These are phyloP conservation scores for Paratrypauchen microcephalus DNA, from an alignment of 2,797 vertebrate genomes.

Conservation along the genomic window DNA sequence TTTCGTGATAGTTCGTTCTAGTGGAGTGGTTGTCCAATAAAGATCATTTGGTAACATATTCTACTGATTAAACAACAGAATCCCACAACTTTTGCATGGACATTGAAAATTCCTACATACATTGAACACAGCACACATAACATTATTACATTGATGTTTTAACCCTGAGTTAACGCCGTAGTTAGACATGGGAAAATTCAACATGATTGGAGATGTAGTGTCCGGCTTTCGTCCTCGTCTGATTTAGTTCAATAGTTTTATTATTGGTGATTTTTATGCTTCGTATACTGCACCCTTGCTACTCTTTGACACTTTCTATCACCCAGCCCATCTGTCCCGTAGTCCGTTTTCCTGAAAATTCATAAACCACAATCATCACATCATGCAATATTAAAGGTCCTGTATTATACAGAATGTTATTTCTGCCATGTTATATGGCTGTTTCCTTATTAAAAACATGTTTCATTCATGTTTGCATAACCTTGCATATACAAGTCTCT, in stretches of 20 bases:
- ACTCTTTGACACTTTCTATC: constrained; percentile 43
- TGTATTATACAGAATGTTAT: not conserved
- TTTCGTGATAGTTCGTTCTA: constrained; percentile 65
- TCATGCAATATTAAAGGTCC: constrained; percentile 4
- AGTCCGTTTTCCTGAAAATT: constrained; percentile 33
- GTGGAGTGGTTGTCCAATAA: constrained; percentile 69
- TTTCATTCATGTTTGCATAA: too few species aligned
- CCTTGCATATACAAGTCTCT: too few species aligned
- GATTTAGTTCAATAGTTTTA: constrained; percentile 76
- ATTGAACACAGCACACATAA: constrained; percentile 30
- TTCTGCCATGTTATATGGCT: not conserved
- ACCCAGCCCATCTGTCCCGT: constrained; percentile 17
- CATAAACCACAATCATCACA: constrained; percentile 22
- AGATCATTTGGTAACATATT: constrained; percentile 67
- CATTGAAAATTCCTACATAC: constrained; percentile 15
- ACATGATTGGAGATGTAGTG: constrained; percentile 70
- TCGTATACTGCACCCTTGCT: constrained; percentile 66
- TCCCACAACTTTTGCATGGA: constrained; percentile 33
- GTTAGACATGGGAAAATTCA: constrained; percentile 67
- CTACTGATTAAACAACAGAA: constrained; percentile 40
- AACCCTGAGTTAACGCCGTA: constrained; percentile 73
- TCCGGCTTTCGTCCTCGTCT: constrained; percentile 75
- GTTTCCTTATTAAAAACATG: too few species aligned
- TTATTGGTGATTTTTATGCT: constrained; percentile 75
- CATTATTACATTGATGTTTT: constrained; percentile 64